Percentiles rank a stretch among this genome's conserved stretches.
Evolutionary conservation across 1,140 invertebrate genomes (phyloP).

Genomic region (Aphelinus certus): DNA sequence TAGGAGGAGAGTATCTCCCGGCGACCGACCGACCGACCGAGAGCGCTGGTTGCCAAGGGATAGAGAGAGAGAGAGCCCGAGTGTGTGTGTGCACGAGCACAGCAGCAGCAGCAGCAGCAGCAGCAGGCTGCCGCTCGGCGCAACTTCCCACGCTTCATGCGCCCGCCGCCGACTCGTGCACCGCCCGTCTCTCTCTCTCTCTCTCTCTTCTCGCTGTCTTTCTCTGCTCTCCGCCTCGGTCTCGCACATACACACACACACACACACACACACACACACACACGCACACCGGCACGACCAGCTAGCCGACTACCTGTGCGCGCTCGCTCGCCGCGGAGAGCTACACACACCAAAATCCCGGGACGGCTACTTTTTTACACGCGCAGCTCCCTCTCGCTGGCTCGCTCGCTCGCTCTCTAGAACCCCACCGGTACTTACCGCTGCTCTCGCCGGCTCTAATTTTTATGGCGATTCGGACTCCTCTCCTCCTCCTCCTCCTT

Average conservation of each 20-base stretch:
- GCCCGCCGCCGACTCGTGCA: conserved; percentile 45
- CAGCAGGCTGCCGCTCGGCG: conserved; percentile 41
- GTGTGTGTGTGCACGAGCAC: conserved; percentile 26
- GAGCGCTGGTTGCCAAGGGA: background rate
- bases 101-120: conserved; percentile 29
- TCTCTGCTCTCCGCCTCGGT: conserved; percentile 3
- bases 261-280: conserved; percentile 2
- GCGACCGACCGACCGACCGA: too few relatives aligned
- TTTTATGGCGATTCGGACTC: conserved; percentile 15
- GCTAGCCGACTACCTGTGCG: conserved; percentile 20
- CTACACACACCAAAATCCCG: conserved; percentile 8
- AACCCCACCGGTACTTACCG: background rate
- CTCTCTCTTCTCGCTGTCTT: conserved; percentile 24
- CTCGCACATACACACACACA: conserved; percentile 11
- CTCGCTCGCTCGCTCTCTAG: background rate
- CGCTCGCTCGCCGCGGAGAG: background rate
- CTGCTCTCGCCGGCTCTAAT: conserved; percentile 10
- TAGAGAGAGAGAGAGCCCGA: conserved; percentile 26
- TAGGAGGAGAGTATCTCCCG: too few relatives aligned
- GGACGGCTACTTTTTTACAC: background rate
- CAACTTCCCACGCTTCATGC: conserved; percentile 62
- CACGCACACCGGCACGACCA: background rate
- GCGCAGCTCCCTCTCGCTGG: background rate
- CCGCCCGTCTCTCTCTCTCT: conserved; percentile 13
- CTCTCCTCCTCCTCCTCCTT: conserved; percentile 8